Base-by-base conservation (phyloP, 1,140 invertebrate species). In the Cherax destructor region DNA sequence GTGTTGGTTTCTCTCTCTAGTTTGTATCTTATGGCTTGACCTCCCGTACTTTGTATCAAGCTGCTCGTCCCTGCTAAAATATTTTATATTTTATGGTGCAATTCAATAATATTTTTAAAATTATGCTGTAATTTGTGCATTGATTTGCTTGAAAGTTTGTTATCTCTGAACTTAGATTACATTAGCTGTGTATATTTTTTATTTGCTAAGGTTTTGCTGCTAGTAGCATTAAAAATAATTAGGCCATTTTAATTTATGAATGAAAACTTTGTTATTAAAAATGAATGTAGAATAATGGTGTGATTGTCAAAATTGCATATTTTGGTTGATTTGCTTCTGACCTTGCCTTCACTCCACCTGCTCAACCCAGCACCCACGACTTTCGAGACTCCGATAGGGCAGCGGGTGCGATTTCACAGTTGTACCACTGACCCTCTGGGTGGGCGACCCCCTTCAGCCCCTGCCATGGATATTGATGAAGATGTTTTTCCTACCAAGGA, bases 401-500 rank as follows among this genome's bases (percentile, higher is more conserved):
- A 93, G 78, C 93, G 95, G 81, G 95, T 95, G 11, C 94, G 95
- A 24, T 95, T 95, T 94, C 95, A 95, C 93, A 95, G 95, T 89
- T 95, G 95, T 90, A 94, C 94, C 87, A 95, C 95, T 2, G 95
- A 95, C 72, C 88, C 92, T 21, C 41, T 91, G 30, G 84, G 83
- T 47, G 85, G 56, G 13, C 76, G 52, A n/a, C 80, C 88, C 50
- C 92, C 92, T 61, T 88, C 92, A 41, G 86, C 91, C 80, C 91
- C 92, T n/a, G 86, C 91, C 72, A 52, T 91, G 83, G 88, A 89
- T 4, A 76, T 80, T 47, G 88, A 93, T 56, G 88, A 92, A 61
- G 91, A 93, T 87, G 87, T 89, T 47, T 92, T 92, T 65, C 87
- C 92, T 18, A 90, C 92, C 59, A 92, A 92, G 83, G 92, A 92